phyloP scores from a whole-genome alignment of 1,140 invertebrate species.

The Pteromalus puparum region DNA sequence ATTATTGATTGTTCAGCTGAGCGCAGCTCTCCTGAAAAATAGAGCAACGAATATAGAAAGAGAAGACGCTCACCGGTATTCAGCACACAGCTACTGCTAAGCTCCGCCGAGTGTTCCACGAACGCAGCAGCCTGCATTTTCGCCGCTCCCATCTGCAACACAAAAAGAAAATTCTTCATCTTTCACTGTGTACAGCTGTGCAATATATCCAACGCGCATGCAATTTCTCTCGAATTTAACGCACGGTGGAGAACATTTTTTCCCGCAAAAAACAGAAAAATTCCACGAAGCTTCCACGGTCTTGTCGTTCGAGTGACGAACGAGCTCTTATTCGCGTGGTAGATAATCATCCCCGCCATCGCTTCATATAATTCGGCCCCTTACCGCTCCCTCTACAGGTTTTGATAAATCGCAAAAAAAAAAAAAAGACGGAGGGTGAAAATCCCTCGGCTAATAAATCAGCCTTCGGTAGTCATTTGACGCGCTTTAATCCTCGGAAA shows the following conservation, averaged over 20 bases:
- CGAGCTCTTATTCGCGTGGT: neutral
- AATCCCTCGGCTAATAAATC: neutral
- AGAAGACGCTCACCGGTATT: constrained; percentile 14
- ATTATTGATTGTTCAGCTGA: no score
- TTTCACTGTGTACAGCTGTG: no score
- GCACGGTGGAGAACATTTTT: no score
- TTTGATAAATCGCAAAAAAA: neutral
- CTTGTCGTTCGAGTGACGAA: no score
- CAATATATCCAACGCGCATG: neutral
- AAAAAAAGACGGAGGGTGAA: neutral
- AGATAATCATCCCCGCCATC: neutral
- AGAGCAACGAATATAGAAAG: neutral
- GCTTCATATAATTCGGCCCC: neutral
- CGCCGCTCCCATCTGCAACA: neutral
- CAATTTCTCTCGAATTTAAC: neutral
- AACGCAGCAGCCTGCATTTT: neutral
- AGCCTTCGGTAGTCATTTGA: neutral
- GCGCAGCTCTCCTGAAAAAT: no score
- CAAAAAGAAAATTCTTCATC: constrained; percentile 16
- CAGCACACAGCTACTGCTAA: neutral
- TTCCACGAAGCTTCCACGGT: neutral
- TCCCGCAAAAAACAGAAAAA: neutral
- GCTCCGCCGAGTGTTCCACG: neutral
- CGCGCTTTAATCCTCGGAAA: neutral
- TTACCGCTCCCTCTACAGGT: no score